Evolutionary conservation across 1,140 invertebrate species (phyloP), one percentile per base, ranked within the genome.

Genomic region (Agrypnia vestita): DNA sequence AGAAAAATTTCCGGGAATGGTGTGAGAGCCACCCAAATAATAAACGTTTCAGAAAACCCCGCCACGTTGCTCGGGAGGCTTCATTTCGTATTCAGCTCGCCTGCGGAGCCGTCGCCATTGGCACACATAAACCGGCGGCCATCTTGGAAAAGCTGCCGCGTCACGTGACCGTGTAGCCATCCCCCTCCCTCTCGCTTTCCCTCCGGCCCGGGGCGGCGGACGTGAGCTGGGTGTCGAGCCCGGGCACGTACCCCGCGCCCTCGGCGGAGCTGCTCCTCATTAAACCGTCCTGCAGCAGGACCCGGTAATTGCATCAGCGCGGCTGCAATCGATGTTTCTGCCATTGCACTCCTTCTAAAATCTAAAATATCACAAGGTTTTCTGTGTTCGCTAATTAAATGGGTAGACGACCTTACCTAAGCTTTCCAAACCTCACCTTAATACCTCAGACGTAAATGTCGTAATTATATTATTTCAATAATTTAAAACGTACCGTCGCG

Each of bases 51-150:
- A 69, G 78, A 82, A 82, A 80, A 74, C 51, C 71, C 21, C 71
- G 71, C 71, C 71, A 56, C 64, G 80, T 55, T 71, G 15, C 69
- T 51, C 3, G 25, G 44, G 59, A 53, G 71, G 19, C 53, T 56
- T 81, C 47, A 81, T 83, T 83, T 79, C 51, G 82, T 81, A 83
- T 83, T 83, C 82, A 83, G 71, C 76, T 78, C 82, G 82, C 80
- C 73, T 79, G 43, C 76, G 53, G 49, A 44, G 67, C 79, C 76
- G 76, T 75, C 82, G 82, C 82, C 79, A 83, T 81, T 83, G 82
- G 82, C 82, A 83, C 82, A 83, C 80, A 83, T 83, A 83, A 83
- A 83, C 80, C 82, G 76, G 76, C 82, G 67, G 82, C 82, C 82
- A 83, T 83, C 47, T 83, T 83, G 82, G 80, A 81, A 82, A 83